Evolutionary conservation across 2,113 vertebrate genomes (phyloP).

Genomic region (Camelus bactrianus): DNA sequence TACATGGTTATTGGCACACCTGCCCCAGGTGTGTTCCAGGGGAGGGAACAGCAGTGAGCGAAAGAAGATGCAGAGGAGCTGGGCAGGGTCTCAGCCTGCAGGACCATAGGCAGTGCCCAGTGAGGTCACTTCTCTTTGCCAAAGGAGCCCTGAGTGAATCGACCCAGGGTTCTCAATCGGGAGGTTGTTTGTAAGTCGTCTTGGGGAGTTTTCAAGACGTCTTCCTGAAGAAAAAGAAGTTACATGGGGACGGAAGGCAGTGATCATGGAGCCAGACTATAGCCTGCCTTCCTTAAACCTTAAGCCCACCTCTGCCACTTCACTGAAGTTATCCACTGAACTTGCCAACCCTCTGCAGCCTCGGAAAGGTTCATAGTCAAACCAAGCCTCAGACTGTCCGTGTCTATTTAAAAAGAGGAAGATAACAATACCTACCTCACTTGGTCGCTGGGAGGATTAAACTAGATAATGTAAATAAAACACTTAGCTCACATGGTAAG

Average conservation of each 20-base stretch:
- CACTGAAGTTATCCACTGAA: background rate
- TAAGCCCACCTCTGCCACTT: background rate
- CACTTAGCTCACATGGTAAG: background rate
- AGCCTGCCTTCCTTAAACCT: background rate
- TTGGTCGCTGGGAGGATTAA: background rate
- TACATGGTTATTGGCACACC: background rate
- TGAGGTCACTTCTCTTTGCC: background rate
- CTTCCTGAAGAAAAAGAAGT: conserved; percentile 16
- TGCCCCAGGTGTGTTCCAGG: background rate
- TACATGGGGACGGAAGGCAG: background rate
- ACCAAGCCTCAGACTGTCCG: background rate
- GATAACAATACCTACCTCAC: background rate
- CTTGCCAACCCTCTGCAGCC: background rate
- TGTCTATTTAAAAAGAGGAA: background rate
- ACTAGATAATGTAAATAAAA: conserved; percentile 42
- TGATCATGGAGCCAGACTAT: background rate
- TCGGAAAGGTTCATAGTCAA: background rate
- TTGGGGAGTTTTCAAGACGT: conserved; percentile 1
- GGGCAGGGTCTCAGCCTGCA: background rate
- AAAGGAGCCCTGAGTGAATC: background rate
- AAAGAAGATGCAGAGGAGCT: background rate
- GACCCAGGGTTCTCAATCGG: background rate
- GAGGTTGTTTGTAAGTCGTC: background rate
- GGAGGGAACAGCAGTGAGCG: background rate
- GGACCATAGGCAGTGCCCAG: background rate